Evolutionary conservation across 2,797 vertebrate species (phyloP), one percentile per base, ranked within the genome.

Genomic region (Chelmon rostratus): DNA sequence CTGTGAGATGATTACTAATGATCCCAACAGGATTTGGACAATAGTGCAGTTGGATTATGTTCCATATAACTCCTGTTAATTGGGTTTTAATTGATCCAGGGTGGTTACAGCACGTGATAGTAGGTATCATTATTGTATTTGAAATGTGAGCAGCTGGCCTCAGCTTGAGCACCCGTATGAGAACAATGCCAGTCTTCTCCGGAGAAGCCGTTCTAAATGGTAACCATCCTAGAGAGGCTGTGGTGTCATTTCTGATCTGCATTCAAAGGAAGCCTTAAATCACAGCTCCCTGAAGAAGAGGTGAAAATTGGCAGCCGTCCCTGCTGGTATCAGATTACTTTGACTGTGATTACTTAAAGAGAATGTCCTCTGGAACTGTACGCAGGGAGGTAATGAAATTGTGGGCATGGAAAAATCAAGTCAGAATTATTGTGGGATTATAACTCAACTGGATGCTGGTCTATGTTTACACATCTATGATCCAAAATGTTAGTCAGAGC

Each of bases 401-500:
- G 84, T 91, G 69, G 59, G 77, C 68, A 89, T 83, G 79, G 82
- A 87, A 89, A 92, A 92, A 94, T 94, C 93, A 92, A 90, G 76
- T 89, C 70, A 76, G 89, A 92, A 91, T 94, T 90, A 90, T 85
- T 90, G 78, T 85, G 73, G 89, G 89, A 92, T 94, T 92, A 89
- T 90, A 92, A 91, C 79, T 90, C 87, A 46, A n/a, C 63, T 89
- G 76, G 74, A 80, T 86, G 84, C 80, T 75, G 77, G 81, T 72
- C 52, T 66, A 52, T 90, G 85, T 89, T 89, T 85, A 78, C 79
- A 79, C 69, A 81, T 75, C 74, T 86, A 87, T 82, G 69, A 87
- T 88, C 70, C 74, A 77, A 91, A 87, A 90, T 79, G 72, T 88
- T 84, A 68, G 71, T 82, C 80, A 78, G 64, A 87, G 85, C 65